Base-by-base conservation (phyloP, 2,797 vertebrate genomes). In the Cyclopterus lumpus region DNA sequence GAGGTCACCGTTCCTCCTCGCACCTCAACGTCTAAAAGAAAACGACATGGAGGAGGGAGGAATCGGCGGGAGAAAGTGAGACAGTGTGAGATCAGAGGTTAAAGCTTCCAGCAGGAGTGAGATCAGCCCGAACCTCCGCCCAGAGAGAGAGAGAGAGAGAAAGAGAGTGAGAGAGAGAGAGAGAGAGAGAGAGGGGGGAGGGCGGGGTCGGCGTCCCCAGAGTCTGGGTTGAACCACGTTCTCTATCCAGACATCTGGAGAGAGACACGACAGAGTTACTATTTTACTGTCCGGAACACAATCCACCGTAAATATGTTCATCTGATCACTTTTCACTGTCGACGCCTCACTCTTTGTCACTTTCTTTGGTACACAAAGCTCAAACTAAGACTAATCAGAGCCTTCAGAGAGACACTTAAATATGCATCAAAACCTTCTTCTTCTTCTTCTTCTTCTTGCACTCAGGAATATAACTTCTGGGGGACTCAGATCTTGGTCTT, bases 191-290 rank as follows among this genome's bases (percentile, higher is more conserved):
- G 26, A 0, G 68, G 76, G 18, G 34, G 15, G 67, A 71, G 81
- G 82, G 67, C 18, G 90, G 65, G 68, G 79, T 66, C 57, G 6
- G 6, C 0, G 48, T 91, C 89, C 86, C 90, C 67, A 54, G 89
- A 71, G 88, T 69, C 75, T 86, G 89, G 89, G 88, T 20, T 62
- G 86, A 80, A 57, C 60, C 74, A 4, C 72, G 32, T 60, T 77
- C 75, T 67, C 36, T 36, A 18, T 77, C 80, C 82, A 74, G 40
- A 90, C 84, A 88, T 84, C 78, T 87, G 89, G 71, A 82, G 55
- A n/a, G 53, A 58, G 26, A 65, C 20, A 16, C 46, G 7, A 4
- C 58, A 59, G 15, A 42, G 28, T 61, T 4, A 42, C 32, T 42
- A 1, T 34, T 18, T 77, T 7, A 65, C 16, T 49, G 36, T 68